Percentiles rank a stretch among this genome's conserved stretches.
Evolutionary conservation across 37 sponge, comb jelly and placozoan genomes (phyloP).

Genomic region (Bolinopsis microptera): DNA sequence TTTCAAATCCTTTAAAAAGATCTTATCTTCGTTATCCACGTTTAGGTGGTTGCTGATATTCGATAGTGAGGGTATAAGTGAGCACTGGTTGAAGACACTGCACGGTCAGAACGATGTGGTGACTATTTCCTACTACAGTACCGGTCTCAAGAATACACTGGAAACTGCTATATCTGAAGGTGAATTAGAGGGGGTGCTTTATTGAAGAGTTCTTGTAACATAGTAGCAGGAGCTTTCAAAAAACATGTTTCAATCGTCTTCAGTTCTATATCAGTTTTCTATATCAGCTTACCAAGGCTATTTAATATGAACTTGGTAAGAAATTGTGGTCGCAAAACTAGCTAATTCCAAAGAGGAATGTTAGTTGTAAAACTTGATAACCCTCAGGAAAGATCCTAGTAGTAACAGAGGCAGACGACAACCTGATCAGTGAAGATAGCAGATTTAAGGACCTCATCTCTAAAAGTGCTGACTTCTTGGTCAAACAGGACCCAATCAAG

Average conservation of each 20-base stretch:
- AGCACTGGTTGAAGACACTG: slow-evolving; percentile 48
- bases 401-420: slow-evolving; percentile 46
- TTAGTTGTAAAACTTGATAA: too few relatives aligned
- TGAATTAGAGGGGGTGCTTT: not conserved
- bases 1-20: too few relatives aligned
- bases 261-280: too few relatives aligned
- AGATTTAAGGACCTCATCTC: slow-evolving; percentile 40
- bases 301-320: too few relatives aligned
- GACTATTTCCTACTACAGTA: slow-evolving; percentile 14
- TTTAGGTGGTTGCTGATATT: slow-evolving; percentile 51
- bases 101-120: not conserved
- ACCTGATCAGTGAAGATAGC: slow-evolving; percentile 23
- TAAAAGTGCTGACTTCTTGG: slow-evolving; percentile 19
- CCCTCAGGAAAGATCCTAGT: slow-evolving; percentile 59
- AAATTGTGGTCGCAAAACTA: too few relatives aligned
- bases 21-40: too few relatives aligned
- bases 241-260: too few relatives aligned
- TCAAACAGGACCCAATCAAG: slow-evolving; percentile 37
- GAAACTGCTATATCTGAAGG: slow-evolving; percentile 19
- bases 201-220: too few relatives aligned
- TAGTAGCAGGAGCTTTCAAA: too few relatives aligned
- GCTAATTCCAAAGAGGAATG: too few relatives aligned
- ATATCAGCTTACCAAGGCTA: too few relatives aligned
- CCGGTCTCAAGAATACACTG: not conserved
- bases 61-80: slow-evolving; percentile 51